Evolutionary conservation across 2,888 invertebrate genomes (phyloP).

Genomic region (Maniola hyperantus): DNA sequence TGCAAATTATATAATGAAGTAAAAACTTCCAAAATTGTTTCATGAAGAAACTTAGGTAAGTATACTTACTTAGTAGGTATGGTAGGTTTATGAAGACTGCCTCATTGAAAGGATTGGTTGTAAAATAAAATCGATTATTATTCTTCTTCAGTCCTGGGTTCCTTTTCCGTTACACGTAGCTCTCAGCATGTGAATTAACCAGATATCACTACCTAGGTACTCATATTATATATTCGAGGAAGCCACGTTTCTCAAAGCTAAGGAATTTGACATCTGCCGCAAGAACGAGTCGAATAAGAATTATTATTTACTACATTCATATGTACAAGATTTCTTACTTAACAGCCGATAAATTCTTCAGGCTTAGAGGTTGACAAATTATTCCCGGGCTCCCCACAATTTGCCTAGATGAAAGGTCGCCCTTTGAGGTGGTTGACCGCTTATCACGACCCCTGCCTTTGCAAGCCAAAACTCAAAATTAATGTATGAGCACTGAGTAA

Average conservation of each 20-base stretch:
- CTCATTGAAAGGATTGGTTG: constrained; percentile 26
- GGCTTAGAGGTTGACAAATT: background rate
- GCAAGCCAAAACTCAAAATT: background rate
- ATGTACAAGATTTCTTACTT: background rate
- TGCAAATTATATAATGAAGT: background rate
- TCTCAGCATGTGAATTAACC: too few relatives aligned
- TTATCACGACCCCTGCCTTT: background rate
- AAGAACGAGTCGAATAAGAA: background rate
- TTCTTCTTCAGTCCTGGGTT: background rate
- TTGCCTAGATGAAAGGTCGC: background rate
- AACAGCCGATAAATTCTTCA: background rate
- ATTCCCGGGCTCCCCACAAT: background rate
- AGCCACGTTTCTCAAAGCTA: too few relatives aligned
- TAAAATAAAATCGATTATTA: background rate
- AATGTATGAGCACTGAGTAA: background rate
- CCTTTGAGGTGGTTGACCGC: constrained; percentile 5
- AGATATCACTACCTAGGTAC: too few relatives aligned
- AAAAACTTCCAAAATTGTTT: constrained; percentile 8
- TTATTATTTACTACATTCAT: too few relatives aligned
- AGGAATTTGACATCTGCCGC: too few relatives aligned
- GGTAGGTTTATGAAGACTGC: constrained; percentile 28
- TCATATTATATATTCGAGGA: too few relatives aligned
- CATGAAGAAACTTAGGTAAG: constrained; percentile 22
- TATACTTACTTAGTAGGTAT: too few relatives aligned
- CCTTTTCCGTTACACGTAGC: too few relatives aligned